These are phyloP conservation scores for Gila robusta DNA, from an alignment of 2,797 vertebrate genomes.

Conservation along the genomic window DNA sequence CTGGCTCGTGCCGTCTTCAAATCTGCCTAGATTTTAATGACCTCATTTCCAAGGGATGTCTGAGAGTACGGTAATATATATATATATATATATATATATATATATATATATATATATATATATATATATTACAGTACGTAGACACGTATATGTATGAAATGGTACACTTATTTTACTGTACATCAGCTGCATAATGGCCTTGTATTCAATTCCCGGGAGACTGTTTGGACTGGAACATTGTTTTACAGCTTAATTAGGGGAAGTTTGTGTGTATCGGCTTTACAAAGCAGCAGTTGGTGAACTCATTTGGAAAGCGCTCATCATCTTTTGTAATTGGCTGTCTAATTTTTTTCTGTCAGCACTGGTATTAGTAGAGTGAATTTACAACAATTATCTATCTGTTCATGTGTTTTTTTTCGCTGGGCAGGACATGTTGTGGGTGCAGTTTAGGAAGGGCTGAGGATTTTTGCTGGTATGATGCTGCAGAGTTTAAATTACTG, in stretches of 20 bases:
- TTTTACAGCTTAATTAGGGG: slow-evolving; percentile 57
- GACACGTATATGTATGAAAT: background rate
- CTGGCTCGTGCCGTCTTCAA: slow-evolving; percentile 1
- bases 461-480: background rate
- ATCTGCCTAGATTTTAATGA: slow-evolving; percentile 16
- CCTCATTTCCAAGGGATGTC: background rate
- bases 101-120: background rate
- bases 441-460: background rate
- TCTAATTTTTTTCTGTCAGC: slow-evolving; percentile 65
- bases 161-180: slow-evolving; percentile 53
- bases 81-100: background rate
- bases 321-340: slow-evolving; percentile 66
- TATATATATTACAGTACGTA: background rate
- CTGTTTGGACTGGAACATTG: slow-evolving; percentile 30
- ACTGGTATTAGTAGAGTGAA: slow-evolving; percentile 54
- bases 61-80: background rate
- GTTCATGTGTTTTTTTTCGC: slow-evolving; percentile 56
- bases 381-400: slow-evolving; percentile 57
- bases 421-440: background rate
- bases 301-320: slow-evolving; percentile 60
- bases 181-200: slow-evolving; percentile 53
- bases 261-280: slow-evolving; percentile 54
- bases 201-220: slow-evolving; percentile 42
- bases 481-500: background rate
- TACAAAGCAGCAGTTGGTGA: slow-evolving; percentile 54